phyloP scores from a whole-genome alignment of 2,888 invertebrate species.

The Macrosiphum euphorbiae region DNA sequence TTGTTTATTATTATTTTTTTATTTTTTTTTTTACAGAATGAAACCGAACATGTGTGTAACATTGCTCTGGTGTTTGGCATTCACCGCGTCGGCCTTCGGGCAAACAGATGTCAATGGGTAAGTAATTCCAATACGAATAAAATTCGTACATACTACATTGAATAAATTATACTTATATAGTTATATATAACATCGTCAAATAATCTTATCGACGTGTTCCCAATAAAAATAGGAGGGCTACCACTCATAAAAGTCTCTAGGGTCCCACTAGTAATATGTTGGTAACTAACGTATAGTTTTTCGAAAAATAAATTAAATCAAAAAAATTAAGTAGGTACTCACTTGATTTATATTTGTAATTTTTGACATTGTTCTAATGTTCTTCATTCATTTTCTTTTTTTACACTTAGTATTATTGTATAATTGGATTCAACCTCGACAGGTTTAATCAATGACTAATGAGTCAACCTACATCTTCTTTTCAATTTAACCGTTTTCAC shows the following conservation, averaged over 20 bases:
- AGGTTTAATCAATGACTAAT: background rate
- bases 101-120: constrained; percentile 47
- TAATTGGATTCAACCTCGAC: background rate
- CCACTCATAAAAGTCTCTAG: background rate
- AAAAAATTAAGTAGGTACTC: background rate
- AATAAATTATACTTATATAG: background rate
- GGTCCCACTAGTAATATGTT: background rate
- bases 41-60: background rate
- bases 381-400: background rate
- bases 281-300: background rate
- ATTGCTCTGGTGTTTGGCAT: constrained; percentile 39
- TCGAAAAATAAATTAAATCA: background rate
- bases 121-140: background rate
- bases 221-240: background rate
- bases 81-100: constrained; percentile 9
- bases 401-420: background rate
- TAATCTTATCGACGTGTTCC: background rate
- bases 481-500: background rate
- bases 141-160: background rate
- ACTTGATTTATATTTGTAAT: background rate
- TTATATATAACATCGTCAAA: background rate
- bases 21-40: constrained; percentile 6
- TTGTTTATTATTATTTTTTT: background rate
- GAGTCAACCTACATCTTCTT: background rate
- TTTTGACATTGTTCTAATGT: background rate